Evolutionary conservation across 2,113 vertebrate species (phyloP).

Genomic region (Eretmochelys imbricata): DNA sequence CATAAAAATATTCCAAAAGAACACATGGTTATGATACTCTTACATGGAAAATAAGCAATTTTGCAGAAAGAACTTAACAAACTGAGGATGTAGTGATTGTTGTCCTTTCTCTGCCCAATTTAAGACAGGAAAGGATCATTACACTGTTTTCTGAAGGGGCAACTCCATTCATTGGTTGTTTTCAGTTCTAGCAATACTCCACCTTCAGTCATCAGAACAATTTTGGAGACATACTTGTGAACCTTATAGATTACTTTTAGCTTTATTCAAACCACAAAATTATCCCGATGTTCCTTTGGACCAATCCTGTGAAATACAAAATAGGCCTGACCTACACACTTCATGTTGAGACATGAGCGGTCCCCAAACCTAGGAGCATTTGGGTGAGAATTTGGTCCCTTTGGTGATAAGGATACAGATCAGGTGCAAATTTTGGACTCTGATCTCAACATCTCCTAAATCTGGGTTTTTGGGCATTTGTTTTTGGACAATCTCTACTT

Average conservation of each 20-base stretch:
- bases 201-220: background rate
- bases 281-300: background rate
- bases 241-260: background rate
- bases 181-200: background rate
- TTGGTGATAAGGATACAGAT: background rate
- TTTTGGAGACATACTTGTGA: background rate
- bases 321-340: background rate
- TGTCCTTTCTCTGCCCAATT: background rate
- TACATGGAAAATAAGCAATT: background rate
- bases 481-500: slow-evolving; percentile 23
- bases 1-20: background rate
- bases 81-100: background rate
- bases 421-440: background rate
- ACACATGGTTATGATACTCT: background rate
- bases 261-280: background rate
- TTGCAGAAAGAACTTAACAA: accelerated
- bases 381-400: background rate
- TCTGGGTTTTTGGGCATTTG: background rate
- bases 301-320: background rate
- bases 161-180: background rate
- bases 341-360: background rate
- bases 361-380: accelerated
- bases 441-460: background rate
- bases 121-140: background rate
- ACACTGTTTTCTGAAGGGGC: background rate